phyloP scores from a whole-genome alignment of 2,113 vertebrate genomes.

The Eurystomus gularis region DNA sequence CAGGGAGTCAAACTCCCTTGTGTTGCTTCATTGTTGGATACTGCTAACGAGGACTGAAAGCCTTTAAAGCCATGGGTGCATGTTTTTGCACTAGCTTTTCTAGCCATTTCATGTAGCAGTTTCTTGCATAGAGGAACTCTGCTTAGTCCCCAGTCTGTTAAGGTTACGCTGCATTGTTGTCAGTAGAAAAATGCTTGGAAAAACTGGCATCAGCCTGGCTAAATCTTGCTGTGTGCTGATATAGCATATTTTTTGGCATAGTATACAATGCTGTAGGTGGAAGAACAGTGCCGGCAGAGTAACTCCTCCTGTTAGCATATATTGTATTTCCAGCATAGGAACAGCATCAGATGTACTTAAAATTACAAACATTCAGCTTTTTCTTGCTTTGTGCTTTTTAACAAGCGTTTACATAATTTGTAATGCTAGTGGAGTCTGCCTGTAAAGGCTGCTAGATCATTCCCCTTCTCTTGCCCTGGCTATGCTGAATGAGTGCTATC shows the following conservation, averaged over 20 bases:
- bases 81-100: not conserved
- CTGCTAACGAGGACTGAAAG: not conserved
- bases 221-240: slow-evolving; percentile 9
- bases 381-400: slow-evolving; percentile 12
- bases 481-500: not conserved
- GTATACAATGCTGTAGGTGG: not conserved
- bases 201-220: not conserved
- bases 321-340: not conserved
- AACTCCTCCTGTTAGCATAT: not conserved
- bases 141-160: not conserved
- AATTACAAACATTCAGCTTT: not conserved
- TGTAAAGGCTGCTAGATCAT: not conserved
- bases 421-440: not conserved
- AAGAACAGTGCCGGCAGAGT: not conserved
- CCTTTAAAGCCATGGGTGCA: not conserved
- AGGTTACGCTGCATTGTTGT: not conserved
- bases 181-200: not conserved
- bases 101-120: not conserved
- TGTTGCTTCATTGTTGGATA: not conserved
- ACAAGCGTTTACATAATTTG: not conserved
- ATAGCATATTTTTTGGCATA: not conserved
- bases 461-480: not conserved
- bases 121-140: not conserved
- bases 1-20: not conserved
- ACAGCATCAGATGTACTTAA: not conserved